phyloP scores from a whole-genome alignment of 2,797 vertebrate genomes.

The Xenops minutus region DNA sequence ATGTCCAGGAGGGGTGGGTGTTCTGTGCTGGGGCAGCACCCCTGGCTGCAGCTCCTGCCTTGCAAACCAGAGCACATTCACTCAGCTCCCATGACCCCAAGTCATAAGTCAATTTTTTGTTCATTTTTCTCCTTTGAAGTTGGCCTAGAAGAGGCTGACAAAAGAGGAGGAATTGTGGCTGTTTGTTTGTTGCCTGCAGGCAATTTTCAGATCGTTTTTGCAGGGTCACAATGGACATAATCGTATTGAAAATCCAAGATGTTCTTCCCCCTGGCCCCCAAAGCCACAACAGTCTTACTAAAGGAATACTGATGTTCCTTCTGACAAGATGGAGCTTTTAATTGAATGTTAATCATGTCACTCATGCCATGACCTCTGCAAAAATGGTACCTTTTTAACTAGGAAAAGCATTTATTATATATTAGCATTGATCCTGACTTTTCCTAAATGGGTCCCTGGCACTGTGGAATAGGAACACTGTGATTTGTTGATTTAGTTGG shows the following conservation, averaged over 20 bases:
- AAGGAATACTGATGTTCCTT: not conserved
- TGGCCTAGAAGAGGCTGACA: not conserved
- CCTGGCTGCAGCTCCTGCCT: not conserved
- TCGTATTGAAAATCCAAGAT: not conserved
- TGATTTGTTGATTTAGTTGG: not conserved
- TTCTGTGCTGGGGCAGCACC: not conserved
- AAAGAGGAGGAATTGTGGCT: not conserved
- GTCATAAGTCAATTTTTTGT: not conserved
- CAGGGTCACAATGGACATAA: not conserved
- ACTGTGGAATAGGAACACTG: not conserved
- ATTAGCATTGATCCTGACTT: not conserved
- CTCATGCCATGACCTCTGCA: not conserved
- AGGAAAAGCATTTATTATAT: slow-evolving; percentile 1
- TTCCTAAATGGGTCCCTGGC: not conserved
- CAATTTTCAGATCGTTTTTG: not conserved
- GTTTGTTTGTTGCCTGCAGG: not conserved
- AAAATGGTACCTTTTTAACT: slow-evolving; percentile 13
- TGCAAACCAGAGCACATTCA: not conserved
- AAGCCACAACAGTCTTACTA: not conserved
- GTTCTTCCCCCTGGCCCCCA: not conserved
- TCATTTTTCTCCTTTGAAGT: not conserved
- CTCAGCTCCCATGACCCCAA: not conserved
- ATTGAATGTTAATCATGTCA: slow-evolving; percentile 26
- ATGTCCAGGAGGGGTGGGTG: accelerated
- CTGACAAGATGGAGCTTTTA: slow-evolving; percentile 23